Evolutionary conservation across 1,140 invertebrate genomes (phyloP).

Genomic region (Hyphantria cunea): DNA sequence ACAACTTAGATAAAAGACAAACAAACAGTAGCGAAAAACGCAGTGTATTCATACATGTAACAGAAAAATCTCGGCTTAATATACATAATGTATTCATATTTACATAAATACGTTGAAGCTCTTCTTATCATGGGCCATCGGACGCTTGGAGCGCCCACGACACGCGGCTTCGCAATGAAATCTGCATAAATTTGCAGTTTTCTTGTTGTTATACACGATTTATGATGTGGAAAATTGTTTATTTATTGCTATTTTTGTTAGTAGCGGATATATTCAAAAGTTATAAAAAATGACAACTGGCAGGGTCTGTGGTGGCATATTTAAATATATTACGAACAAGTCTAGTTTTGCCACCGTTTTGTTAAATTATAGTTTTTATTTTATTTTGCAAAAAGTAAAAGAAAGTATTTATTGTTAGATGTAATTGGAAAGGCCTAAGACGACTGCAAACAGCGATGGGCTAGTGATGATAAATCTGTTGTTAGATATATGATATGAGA

Average conservation of each 20-base stretch:
- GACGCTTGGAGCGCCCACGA: constrained; percentile 44
- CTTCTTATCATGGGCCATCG: constrained; percentile 38
- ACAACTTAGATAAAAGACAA: not conserved
- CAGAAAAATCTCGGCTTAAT: constrained; percentile 38
- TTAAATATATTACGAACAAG: constrained; percentile 1
- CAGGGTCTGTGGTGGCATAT: not conserved
- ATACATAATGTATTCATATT: constrained; percentile 41
- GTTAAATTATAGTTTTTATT: too few relatives aligned
- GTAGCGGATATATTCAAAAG: constrained; percentile 9
- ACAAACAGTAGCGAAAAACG: constrained; percentile 9
- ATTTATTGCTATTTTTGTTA: constrained; percentile 51
- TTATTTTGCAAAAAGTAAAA: too few relatives aligned
- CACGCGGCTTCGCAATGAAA: constrained; percentile 55
- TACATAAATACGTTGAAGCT: constrained; percentile 42
- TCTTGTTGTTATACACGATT: constrained; percentile 61
- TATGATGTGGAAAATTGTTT: constrained; percentile 63
- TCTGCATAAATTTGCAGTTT: constrained; percentile 71
- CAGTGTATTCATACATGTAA: constrained; percentile 29
- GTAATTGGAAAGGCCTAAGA: too few relatives aligned
- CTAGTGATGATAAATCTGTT: too few relatives aligned
- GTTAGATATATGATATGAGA: too few relatives aligned
- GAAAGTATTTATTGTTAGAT: too few relatives aligned
- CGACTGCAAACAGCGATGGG: too few relatives aligned
- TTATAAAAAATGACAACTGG: constrained; percentile 16
- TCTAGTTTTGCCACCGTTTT: too few relatives aligned